A percentile compares a stretch with the other conserved stretches of the same genome.
Evolutionary conservation across 1,140 invertebrate genomes (phyloP).

Genomic region (Papilio aristodemus): DNA sequence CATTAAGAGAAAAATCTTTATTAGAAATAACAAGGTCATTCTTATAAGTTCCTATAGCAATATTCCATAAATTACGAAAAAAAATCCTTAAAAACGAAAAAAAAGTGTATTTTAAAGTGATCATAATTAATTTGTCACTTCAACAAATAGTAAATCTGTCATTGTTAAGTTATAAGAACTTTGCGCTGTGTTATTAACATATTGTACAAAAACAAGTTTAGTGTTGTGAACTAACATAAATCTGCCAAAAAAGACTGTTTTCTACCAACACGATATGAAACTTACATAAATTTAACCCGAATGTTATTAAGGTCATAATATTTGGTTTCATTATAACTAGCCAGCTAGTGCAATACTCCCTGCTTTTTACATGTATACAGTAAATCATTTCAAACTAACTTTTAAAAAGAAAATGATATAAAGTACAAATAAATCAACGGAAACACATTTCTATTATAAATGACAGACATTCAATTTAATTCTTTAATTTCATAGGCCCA

Average conservation of each 20-base stretch:
- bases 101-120: no score
- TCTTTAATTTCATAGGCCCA: no score
- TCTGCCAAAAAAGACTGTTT: slow-evolving; percentile 21
- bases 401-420: no score
- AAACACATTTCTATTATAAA: no score
- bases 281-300: not conserved
- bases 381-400: no score
- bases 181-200: not conserved
- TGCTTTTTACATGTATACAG: not conserved
- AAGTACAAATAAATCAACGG: no score
- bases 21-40: no score
- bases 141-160: not conserved
- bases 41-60: no score
- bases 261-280: slow-evolving; percentile 15
- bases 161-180: not conserved
- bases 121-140: not conserved
- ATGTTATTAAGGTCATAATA: slow-evolving; percentile 7
- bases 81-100: no score
- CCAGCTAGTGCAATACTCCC: not conserved
- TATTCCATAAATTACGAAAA: no score
- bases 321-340: not conserved
- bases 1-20: no score
- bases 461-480: no score
- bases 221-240: slow-evolving; percentile 12
- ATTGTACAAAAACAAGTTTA: slow-evolving; percentile 2